Base-by-base conservation (phyloP, 2,113 vertebrate genomes). In the Ailuropoda melanoleuca region DNA sequence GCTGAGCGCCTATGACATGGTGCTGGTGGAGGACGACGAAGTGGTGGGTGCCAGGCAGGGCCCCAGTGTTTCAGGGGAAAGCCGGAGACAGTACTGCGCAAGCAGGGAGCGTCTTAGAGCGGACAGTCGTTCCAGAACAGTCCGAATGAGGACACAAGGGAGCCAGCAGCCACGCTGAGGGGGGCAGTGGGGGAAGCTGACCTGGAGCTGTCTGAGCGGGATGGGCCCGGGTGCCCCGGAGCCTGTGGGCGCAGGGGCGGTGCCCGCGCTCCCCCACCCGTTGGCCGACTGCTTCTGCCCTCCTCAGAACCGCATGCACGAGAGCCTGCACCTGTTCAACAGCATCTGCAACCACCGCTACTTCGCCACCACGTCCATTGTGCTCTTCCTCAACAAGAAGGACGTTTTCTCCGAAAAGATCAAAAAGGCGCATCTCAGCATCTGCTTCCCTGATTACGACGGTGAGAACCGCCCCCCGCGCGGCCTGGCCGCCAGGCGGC, bases 381-480 rank as follows among this genome's bases (percentile, higher is more conserved):
- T 99, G 92, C 99, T 99, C 96, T 99, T 99, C 98, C 99, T 99
- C 97, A 99, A 99, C 99, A 99, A 99, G 99, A 99, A 99, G 97
- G 99, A 99, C 0, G 99, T 99, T 84, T 99, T 99, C 96, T 1
- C 98, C 10, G 99, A 99, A 98, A 99, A 99, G 98, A 99, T 99
- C 96, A 99, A 99, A 98, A 99, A 99, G 98, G 99, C 99, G 12
- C 99, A 99, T 19, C 99, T 99, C 94, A 99, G 98, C 99, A 99
- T 99, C 98, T 99, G 99, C 98, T 99, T 99, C 98, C 99, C 99
- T 0, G 99, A 99, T 68, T 99, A 99, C 1, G 99, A 99, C 0
- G 99, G 99, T 99, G 97, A 99, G 99, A 78, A 31, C 48, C 37
- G 4, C n/a, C 48, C 46, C 48, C 15, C n/a, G 10, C 64, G 19